Percentiles rank a stretch among this genome's conserved stretches.
Evolutionary conservation across 2,888 invertebrate genomes (phyloP).

Genomic region (Amiota communis): DNA sequence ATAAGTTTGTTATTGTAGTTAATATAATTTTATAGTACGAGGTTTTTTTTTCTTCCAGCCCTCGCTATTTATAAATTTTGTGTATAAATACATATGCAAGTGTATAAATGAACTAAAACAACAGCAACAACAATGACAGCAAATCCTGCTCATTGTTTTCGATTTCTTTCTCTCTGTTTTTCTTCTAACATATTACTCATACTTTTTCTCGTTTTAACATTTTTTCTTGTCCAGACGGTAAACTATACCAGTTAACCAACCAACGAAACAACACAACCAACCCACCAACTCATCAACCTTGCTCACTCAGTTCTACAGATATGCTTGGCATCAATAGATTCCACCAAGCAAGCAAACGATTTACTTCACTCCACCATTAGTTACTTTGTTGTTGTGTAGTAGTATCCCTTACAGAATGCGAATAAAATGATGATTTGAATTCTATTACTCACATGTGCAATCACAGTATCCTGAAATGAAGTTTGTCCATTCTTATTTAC

Average conservation of each 20-base stretch:
- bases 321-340: slow-evolving; percentile 3
- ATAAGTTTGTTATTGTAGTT: too few species aligned
- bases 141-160: background rate
- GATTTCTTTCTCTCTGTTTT: background rate
- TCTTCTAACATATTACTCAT: background rate
- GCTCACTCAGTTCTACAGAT: slow-evolving; percentile 12
- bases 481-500: too few species aligned
- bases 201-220: slow-evolving; percentile 54
- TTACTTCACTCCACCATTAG: background rate
- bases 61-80: background rate
- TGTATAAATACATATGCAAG: background rate
- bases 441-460: slow-evolving; percentile 66
- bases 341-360: slow-evolving; percentile 5
- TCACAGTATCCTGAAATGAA: background rate
- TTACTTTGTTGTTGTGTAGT: slow-evolving; percentile 6
- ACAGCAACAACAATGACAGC: slow-evolving; percentile 26
- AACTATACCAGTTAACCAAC: slow-evolving; percentile 30
- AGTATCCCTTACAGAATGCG: slow-evolving; percentile 26
- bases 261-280: background rate
- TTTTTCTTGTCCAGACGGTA: slow-evolving; percentile 29
- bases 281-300: slow-evolving; percentile 19
- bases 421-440: slow-evolving; percentile 68
- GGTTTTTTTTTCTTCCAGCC: background rate
- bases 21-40: background rate
- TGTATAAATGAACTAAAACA: slow-evolving; percentile 13